Conservation (phyloP, 2,888 invertebrate species). For the Diogma glabrata region DNA sequence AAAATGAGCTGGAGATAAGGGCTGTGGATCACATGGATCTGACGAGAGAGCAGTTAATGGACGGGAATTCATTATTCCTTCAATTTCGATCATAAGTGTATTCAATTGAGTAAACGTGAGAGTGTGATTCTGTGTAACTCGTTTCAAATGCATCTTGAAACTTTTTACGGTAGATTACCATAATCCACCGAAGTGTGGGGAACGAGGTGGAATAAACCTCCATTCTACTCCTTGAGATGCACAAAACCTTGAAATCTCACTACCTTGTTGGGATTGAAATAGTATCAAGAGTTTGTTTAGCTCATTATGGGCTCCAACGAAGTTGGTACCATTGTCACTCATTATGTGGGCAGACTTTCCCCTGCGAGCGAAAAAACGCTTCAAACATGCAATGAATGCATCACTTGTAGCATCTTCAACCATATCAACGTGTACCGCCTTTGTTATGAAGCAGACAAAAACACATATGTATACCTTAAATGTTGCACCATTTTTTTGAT, state of each 20-base stretch:
- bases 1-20: neutral
- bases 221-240: neutral
- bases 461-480: neutral
- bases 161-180: neutral
- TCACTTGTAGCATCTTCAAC: neutral
- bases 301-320: neutral
- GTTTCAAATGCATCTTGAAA: neutral
- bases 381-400: slow-evolving; percentile 7
- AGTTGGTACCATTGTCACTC: neutral
- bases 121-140: neutral
- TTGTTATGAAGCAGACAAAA: neutral
- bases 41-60: no score
- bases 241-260: neutral
- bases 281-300: neutral
- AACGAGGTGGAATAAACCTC: no score
- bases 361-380: neutral
- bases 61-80: no score
- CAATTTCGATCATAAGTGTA: neutral
- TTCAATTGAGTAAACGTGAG: neutral
- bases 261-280: no score
- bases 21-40: no score
- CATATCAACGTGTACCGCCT: neutral
- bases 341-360: slow-evolving; percentile 10
- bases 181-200: no score
- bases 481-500: neutral